Percentiles rank a stretch among this genome's conserved stretches.
Evolutionary conservation across 2,888 invertebrate species (phyloP).

Genomic region (Spatulosminthurus flaviceps): DNA sequence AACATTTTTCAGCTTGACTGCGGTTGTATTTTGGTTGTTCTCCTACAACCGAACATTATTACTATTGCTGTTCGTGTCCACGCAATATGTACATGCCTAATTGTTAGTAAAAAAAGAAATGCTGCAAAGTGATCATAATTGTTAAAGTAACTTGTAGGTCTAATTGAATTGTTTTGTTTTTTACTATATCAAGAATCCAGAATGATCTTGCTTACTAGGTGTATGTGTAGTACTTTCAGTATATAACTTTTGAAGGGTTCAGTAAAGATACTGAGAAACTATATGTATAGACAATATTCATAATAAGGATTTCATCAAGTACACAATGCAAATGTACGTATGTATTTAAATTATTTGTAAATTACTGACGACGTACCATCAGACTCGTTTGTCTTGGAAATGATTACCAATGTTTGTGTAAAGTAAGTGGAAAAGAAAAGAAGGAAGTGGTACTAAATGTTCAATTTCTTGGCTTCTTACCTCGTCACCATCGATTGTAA

Average conservation of each 20-base stretch:
- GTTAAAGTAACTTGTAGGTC: not conserved
- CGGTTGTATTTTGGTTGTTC: too few relatives aligned
- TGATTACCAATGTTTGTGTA: not conserved
- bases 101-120: too few relatives aligned
- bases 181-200: not conserved
- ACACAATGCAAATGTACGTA: not conserved
- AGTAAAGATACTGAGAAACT: too few relatives aligned
- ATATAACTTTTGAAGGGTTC: not conserved
- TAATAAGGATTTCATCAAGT: too few relatives aligned
- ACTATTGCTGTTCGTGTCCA: too few relatives aligned
- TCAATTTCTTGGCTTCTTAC: constrained; percentile 39
- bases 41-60: too few relatives aligned
- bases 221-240: not conserved
- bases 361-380: not conserved
- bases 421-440: not conserved
- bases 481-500: constrained; percentile 50
- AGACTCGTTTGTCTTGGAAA: constrained; percentile 7
- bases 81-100: too few relatives aligned
- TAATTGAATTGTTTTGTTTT: not conserved
- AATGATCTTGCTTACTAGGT: not conserved
- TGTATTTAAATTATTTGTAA: not conserved
- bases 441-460: not conserved
- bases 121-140: constrained; percentile 1
- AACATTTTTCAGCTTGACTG: too few relatives aligned
- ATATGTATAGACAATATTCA: too few relatives aligned